Evolutionary conservation across 92 coral and sea anemone species (phyloP), one percentile per base, ranked within the genome.

Genomic region (Porites lobata): DNA sequence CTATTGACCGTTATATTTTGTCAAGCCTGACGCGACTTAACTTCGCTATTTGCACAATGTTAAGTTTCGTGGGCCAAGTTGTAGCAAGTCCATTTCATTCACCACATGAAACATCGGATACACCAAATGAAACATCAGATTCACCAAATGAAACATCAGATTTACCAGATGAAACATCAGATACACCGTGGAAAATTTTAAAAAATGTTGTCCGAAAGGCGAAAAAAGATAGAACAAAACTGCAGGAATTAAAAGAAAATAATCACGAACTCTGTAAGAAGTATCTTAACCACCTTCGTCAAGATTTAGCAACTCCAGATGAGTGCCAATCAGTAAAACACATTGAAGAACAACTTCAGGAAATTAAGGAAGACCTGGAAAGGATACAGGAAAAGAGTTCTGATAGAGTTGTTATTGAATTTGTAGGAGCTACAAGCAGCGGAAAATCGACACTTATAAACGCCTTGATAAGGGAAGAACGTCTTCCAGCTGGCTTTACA

Each of bases 371-470:
- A 8, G 43, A 53, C 20, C 52, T 74, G 52, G 18, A 51, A 1
- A 74, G 50, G 7, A 38, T 74, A 7, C 43, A 9, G 47, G 0
- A 11, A 1, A 57, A 22, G 19, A 20, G 22, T 15, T 21, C 80
- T 53, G 21, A 76, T 10, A 1, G 57, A 24, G 9, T 76, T 53
- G 13, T 19, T 11, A 75, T 75, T 52, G n/a, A 2, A 21, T 75
- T 75, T 50, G 43, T 53, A n/a, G 79, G 79, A 52, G 20, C 79
- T 9, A 75, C 79, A 17, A 54, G 43, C n/a, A 75, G 79, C 24
- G 79, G 79, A 2, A 75, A 75, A 75, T 75, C 79, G 21, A 51
- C 79, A 0, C 50, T 75, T 8, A 75, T 75, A 8, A 75, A 75
- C 79, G 79, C 79, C 50, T 19, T 75, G 51, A 57, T 22, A 7